These are phyloP conservation scores for Xiphydria camelus DNA, from an alignment of 2,888 invertebrate species.

Conservation along the genomic window DNA sequence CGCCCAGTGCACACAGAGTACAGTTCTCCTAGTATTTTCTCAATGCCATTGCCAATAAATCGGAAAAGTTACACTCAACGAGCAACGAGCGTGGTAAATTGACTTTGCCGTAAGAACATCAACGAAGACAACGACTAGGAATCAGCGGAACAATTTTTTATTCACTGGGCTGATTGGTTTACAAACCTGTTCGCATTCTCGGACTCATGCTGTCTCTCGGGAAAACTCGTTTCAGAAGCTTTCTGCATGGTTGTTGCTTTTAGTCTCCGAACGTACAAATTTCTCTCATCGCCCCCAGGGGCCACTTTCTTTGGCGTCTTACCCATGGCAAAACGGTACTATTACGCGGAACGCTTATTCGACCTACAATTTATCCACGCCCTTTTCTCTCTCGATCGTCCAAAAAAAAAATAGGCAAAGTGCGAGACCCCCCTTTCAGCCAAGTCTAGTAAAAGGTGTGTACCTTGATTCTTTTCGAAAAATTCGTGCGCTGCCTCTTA, in stretches of 20 bases:
- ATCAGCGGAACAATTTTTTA: conserved; percentile 12
- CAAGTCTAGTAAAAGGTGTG: conserved; percentile 16
- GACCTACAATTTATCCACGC: not conserved
- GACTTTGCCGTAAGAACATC: no score
- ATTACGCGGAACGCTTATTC: not conserved
- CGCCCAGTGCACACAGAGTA: no score
- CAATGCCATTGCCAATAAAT: no score
- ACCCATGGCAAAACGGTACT: conserved; percentile 35
- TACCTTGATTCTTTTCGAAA: conserved; percentile 11
- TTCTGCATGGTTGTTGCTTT: conserved; percentile 43
- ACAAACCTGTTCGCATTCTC: conserved; percentile 48
- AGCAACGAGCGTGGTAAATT: no score
- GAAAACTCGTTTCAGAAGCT: conserved; percentile 37
- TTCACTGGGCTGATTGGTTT: conserved; percentile 23
- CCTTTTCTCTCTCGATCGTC: not conserved
- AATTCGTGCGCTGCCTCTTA: no score
- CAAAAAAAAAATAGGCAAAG: no score
- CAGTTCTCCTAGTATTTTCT: no score
- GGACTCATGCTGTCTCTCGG: conserved; percentile 41
- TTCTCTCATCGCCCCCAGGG: conserved; percentile 53
- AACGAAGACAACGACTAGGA: no score
- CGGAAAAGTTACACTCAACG: no score
- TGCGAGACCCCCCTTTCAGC: conserved; percentile 10
- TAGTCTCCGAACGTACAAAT: conserved; percentile 45
- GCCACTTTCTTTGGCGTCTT: conserved; percentile 51